Conservation (phyloP, 1,140 invertebrate genomes). For the Anastatus disparis region DNA sequence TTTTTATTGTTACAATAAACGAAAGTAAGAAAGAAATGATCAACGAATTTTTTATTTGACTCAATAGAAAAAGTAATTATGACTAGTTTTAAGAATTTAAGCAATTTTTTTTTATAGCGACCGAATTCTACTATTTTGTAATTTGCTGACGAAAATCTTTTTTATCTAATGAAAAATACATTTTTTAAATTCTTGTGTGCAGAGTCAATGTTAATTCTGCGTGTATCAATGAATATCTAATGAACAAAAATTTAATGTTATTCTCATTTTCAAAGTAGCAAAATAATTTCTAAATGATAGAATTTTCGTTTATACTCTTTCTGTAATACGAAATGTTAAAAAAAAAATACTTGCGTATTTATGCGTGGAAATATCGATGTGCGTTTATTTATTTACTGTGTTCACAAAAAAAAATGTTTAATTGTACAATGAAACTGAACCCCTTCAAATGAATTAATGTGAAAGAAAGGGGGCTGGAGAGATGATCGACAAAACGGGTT, state of each 20-base stretch:
- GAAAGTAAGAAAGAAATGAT: neutral
- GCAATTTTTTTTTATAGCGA: conserved; percentile 8
- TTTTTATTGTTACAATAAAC: neutral
- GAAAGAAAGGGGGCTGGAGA: neutral
- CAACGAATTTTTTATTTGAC: conserved; percentile 3
- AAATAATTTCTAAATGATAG: neutral
- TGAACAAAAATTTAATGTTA: neutral
- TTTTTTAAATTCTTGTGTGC: neutral
- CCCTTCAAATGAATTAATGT: conserved; percentile 9
- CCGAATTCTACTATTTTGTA: neutral
- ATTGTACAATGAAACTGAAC: conserved; percentile 15
- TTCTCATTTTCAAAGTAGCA: neutral
- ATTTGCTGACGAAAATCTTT: neutral
- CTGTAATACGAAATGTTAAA: neutral
- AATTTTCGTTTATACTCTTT: conserved; percentile 6
- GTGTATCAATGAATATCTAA: neutral
- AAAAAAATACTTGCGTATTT: neutral
- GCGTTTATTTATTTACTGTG: conserved; percentile 31
- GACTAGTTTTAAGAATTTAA: conserved; percentile 21
- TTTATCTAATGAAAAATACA: neutral
- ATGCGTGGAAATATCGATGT: conserved; percentile 23
- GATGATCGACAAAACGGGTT: conserved; percentile 24
- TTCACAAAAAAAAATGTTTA: conserved; percentile 32
- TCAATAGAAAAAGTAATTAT: conserved; percentile 16
- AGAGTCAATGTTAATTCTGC: neutral